These are phyloP conservation scores for Catostomus latipinnis DNA, from an alignment of 2,797 vertebrate species.

Conservation along the genomic window DNA sequence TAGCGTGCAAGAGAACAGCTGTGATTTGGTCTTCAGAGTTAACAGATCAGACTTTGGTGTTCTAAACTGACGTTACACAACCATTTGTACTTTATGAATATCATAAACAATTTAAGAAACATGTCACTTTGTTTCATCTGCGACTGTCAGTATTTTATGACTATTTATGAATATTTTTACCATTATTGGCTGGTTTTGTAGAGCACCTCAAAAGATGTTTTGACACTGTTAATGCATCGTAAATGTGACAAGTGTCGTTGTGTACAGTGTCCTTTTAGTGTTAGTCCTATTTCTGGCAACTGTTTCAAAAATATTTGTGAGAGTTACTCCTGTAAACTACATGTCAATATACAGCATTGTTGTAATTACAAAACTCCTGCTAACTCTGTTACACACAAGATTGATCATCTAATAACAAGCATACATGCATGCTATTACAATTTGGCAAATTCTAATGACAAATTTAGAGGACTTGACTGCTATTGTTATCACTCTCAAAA, in stretches of 20 bases:
- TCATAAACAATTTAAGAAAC: constrained; percentile 35
- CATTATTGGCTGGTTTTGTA: constrained; percentile 30
- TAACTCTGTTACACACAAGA: too few relatives aligned
- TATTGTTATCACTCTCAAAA: too few relatives aligned
- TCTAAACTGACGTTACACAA: constrained; percentile 2
- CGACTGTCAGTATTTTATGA: constrained; percentile 22
- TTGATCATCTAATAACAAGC: too few relatives aligned
- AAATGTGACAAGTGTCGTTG: constrained; percentile 15
- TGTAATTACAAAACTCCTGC: background rate
- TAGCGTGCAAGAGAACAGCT: background rate
- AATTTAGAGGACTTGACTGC: too few relatives aligned
- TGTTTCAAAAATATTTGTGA: background rate
- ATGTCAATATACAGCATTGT: background rate
- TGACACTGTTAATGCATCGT: constrained; percentile 14
- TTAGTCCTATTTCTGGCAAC: background rate
- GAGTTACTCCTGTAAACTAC: background rate
- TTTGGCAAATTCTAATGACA: too few relatives aligned
- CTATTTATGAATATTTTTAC: constrained; percentile 49
- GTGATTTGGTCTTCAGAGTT: background rate
- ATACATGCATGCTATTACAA: too few relatives aligned
- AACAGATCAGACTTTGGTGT: constrained; percentile 1
- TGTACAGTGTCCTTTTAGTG: background rate
- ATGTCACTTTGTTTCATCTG: constrained; percentile 41
- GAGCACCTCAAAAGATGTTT: background rate
- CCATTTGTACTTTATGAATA: background rate